Base-by-base conservation (phyloP, 35 echinoderm and acorn worm species). In the Lytechinus variegatus region DNA sequence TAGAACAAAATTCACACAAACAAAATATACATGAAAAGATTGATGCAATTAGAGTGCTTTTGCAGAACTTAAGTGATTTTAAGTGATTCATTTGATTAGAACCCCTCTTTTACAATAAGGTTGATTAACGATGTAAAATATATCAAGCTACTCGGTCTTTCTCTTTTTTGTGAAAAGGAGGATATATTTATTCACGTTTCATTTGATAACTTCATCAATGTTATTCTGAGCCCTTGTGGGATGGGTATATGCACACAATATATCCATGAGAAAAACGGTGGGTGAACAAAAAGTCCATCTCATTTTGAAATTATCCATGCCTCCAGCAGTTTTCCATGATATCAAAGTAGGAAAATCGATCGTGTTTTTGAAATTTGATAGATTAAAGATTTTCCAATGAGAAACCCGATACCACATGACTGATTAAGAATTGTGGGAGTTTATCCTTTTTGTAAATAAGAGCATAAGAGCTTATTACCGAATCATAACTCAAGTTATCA, bases 291-390 rank as follows among this genome's bases (percentile, higher is more conserved):
- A 79, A 79, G 66, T 79, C 66, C 14, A n/a, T 79, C 66, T 79
- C 66, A 79, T 79, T 79, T 79, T 79, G 66, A 79, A 79, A 79
- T 79, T 79, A 79, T 79, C 66, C 66, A 79, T 79, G 66, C 66
- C 66, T 79, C 66, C 4, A 79, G 66, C 14, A 16, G n/a, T 24
- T 79, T 79, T 16, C 66, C 66, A 79, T n/a, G 66, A 79, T 79
- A 79, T 79, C 66, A n/a, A 79, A 79, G 66, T 24, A 79, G 66
- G n/a, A 24, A 79, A 79, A 79, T 79, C 66, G 66, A 79, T 79
- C n/a, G 66, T 79, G 66, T 79, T 79, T 79, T 79, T 79, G 66
- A 79, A 79, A 79, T 79, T 79, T 79, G 66, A 79, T 79, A 79
- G 66, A 79, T 79, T 79, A 79, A 79, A 79, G 66, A 79, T 79